phyloP scores from a whole-genome alignment of 1,140 invertebrate genomes.

The Drosophila navojoa region DNA sequence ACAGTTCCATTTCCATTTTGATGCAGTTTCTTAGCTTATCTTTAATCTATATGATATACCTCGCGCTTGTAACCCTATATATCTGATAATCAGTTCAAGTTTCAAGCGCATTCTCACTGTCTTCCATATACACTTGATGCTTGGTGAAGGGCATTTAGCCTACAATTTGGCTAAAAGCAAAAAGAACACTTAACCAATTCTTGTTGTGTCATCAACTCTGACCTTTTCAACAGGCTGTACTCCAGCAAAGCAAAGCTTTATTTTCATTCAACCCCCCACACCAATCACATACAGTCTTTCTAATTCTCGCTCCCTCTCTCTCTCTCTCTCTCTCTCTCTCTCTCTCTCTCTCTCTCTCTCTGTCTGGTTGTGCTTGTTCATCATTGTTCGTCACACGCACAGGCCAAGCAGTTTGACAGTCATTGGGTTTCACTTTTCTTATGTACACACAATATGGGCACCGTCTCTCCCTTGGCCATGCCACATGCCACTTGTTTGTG shows the following conservation, averaged over 20 bases:
- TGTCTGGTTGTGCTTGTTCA: background rate
- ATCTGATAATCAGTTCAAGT: background rate
- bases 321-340: background rate
- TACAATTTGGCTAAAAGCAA: background rate
- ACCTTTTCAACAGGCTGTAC: slow-evolving; percentile 67
- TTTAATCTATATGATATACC: too few relatives aligned
- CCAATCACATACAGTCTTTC: background rate
- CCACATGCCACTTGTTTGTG: slow-evolving; percentile 60
- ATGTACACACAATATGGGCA: slow-evolving; percentile 13
- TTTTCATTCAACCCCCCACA: background rate
- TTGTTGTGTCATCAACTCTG: slow-evolving; percentile 57
- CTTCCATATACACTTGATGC: background rate
- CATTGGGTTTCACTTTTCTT: slow-evolving; percentile 72
- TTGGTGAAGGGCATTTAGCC: slow-evolving; percentile 9
- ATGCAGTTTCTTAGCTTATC: too few relatives aligned
- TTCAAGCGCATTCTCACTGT: background rate
- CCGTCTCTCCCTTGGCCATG: slow-evolving; percentile 14
- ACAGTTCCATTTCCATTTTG: too few relatives aligned
- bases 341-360: background rate
- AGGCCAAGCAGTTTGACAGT: slow-evolving; percentile 53
- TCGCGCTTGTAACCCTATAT: background rate
- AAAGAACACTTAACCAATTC: slow-evolving; percentile 5
- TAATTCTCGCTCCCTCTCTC: background rate
- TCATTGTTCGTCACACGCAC: slow-evolving; percentile 51
- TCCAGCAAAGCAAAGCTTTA: slow-evolving; percentile 19